Evolutionary conservation across 1,140 invertebrate genomes (phyloP).

Genomic region (Hylaeus anthracinus): DNA sequence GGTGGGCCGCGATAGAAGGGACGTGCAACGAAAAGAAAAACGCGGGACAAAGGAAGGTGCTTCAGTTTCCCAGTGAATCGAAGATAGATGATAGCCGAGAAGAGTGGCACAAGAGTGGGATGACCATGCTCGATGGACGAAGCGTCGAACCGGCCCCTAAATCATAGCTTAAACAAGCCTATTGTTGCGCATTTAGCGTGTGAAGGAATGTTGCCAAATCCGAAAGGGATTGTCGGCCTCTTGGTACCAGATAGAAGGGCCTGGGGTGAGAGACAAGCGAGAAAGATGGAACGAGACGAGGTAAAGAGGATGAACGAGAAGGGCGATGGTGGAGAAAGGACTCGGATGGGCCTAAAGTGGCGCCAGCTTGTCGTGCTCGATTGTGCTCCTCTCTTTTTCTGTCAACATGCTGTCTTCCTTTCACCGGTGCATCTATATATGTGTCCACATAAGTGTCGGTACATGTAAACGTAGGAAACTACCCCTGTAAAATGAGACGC

Average conservation of each 20-base stretch:
- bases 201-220: constrained; percentile 77
- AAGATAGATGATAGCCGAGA: constrained; percentile 71
- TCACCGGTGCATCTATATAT: background rate
- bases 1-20: background rate
- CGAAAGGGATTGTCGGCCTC: constrained; percentile 64
- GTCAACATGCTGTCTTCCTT: constrained; percentile 21
- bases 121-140: constrained; percentile 44
- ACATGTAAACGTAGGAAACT: background rate
- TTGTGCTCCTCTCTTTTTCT: constrained; percentile 13
- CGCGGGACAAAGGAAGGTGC: constrained; percentile 59
- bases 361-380: constrained; percentile 72
- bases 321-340: constrained; percentile 53
- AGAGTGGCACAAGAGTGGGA: constrained; percentile 45
- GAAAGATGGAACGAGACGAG: constrained; percentile 24
- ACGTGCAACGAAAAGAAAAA: constrained; percentile 17
- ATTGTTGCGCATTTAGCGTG: constrained; percentile 78
- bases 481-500: constrained; percentile 29
- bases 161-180: constrained; percentile 77
- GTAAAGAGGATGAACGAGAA: constrained; percentile 29
- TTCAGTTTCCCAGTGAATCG: constrained; percentile 57
- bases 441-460: background rate
- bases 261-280: constrained; percentile 36
- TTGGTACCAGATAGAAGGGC: constrained; percentile 48
- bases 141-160: constrained; percentile 69
- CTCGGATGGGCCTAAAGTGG: constrained; percentile 65